Conservation (phyloP, 2,888 invertebrate genomes). For the Prosopocoilus inquinatus region DNA sequence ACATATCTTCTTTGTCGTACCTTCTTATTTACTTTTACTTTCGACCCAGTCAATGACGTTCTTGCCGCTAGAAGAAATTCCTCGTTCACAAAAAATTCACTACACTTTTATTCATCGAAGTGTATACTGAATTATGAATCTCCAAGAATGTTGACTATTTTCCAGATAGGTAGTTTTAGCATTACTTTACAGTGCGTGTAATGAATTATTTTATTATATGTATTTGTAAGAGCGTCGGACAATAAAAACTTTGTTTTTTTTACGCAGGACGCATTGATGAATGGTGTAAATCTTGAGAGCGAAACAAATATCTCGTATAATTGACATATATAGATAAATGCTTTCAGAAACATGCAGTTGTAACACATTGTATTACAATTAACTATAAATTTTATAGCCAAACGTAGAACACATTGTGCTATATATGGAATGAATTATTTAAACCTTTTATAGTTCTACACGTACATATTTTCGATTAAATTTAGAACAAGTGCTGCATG, state of each 20-base stretch:
- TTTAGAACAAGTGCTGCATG: background rate
- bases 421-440: background rate
- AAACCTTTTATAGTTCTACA: too few relatives aligned
- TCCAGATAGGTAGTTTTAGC: too few relatives aligned
- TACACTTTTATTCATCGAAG: too few relatives aligned
- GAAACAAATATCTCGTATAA: conserved; percentile 1
- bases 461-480: background rate
- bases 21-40: conserved; percentile 8
- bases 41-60: background rate
- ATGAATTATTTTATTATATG: too few relatives aligned
- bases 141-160: too few relatives aligned
- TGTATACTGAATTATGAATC: too few relatives aligned
- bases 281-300: background rate
- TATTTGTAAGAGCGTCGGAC: too few relatives aligned
- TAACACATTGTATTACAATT: conserved; percentile 1
- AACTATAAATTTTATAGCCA: conserved; percentile 1
- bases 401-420: conserved; percentile 8
- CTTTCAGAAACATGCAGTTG: conserved; percentile 1
- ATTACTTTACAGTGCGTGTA: too few relatives aligned
- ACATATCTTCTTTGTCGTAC: conserved; percentile 12
- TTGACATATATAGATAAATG: conserved; percentile 9
- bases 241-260: too few relatives aligned
- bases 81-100: too few relatives aligned
- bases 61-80: background rate
- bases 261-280: too few relatives aligned